Evolutionary conservation across 2,797 vertebrate species (phyloP).

Genomic region (Periparus ater): DNA sequence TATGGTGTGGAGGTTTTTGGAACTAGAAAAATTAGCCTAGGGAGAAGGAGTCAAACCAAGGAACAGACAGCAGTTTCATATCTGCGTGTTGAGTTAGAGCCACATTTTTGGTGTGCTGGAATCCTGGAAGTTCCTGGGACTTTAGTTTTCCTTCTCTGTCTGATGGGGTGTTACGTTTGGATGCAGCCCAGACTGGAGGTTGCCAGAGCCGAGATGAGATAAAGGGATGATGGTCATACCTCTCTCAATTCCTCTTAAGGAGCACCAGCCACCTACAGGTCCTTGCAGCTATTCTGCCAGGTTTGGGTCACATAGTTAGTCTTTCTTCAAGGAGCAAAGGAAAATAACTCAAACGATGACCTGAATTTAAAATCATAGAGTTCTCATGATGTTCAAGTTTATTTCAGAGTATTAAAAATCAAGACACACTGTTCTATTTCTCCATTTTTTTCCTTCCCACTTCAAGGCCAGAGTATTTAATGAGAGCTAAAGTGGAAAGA

Average conservation of each 20-base stretch:
- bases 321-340: not conserved
- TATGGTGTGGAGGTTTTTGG: not conserved
- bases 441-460: not conserved
- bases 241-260: not conserved
- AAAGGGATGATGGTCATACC: not conserved
- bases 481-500: not conserved
- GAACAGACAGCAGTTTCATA: not conserved
- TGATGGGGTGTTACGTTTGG: conserved; percentile 8
- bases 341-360: not conserved
- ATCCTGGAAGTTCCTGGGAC: not conserved
- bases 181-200: not conserved
- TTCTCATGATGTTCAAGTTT: not conserved
- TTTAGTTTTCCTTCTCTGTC: not conserved
- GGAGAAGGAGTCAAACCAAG: not conserved
- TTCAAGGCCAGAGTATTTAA: not conserved
- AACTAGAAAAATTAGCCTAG: not conserved
- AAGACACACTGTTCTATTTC: not conserved
- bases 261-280: not conserved
- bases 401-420: not conserved
- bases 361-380: not conserved
- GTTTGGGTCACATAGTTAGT: not conserved
- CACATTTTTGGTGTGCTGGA: not conserved
- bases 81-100: not conserved
- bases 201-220: not conserved
- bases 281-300: not conserved